These are phyloP conservation scores for Toxotes chatareus DNA, from an alignment of 2,113 vertebrate species.

Conservation along the genomic window DNA sequence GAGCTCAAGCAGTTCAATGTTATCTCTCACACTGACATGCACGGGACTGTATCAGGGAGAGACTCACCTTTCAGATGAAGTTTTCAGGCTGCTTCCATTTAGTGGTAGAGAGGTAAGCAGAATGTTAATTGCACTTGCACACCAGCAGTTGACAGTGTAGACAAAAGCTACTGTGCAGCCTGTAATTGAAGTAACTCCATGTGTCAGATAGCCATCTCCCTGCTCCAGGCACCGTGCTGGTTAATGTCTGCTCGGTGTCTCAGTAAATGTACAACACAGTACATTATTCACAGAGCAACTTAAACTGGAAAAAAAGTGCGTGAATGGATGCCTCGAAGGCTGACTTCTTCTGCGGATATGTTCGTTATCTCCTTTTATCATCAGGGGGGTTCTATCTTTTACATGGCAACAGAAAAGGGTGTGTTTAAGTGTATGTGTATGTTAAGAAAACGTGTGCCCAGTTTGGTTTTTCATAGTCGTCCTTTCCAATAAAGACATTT, in stretches of 20 bases:
- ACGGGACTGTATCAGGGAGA: constrained; percentile 2
- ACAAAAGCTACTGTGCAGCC: not conserved
- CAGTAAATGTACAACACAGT: not conserved
- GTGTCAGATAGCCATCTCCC: constrained; percentile 5
- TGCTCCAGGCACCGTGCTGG: not conserved
- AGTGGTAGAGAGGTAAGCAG: not conserved
- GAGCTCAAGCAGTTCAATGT: not conserved
- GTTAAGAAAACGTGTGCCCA: not conserved
- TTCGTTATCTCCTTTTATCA: constrained; percentile 38
- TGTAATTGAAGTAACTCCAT: not conserved
- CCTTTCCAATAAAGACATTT: not conserved
- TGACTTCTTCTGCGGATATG: constrained; percentile 17
- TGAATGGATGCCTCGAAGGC: constrained; percentile 20
- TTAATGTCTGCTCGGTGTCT: constrained; percentile 7
- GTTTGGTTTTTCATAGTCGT: not conserved
- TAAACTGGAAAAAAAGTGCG: not conserved
- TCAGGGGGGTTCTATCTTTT: constrained; percentile 7
- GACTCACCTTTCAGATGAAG: not conserved
- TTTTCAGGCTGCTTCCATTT: too few species aligned
- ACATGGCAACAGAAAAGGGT: not conserved
- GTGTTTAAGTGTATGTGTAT: not conserved
- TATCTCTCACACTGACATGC: not conserved
- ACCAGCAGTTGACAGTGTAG: not conserved
- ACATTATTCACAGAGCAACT: constrained; percentile 10
- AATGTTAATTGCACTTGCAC: not conserved